Percentiles rank a stretch among this genome's conserved stretches.
Evolutionary conservation across 2,113 vertebrate species (phyloP).

Genomic region (Elephas maximus): DNA sequence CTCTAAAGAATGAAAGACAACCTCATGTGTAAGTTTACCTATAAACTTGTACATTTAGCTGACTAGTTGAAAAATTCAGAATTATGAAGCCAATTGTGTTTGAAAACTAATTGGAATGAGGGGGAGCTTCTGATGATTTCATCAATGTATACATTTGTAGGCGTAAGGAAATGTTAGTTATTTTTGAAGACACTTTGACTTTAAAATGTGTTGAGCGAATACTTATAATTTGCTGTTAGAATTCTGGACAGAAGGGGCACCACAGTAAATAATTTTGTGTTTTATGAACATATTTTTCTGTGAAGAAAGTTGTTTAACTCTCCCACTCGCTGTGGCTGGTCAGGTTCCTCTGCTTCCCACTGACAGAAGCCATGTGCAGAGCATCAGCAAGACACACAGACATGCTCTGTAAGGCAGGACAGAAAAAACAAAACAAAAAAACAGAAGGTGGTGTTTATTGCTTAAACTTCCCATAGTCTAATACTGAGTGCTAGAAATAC

Average conservation of each 20-base stretch:
- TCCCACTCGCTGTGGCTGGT: neutral
- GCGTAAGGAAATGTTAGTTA: neutral
- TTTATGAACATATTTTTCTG: slow-evolving; percentile 1
- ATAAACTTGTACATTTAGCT: neutral
- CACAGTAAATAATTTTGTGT: slow-evolving; percentile 43
- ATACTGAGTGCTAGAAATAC: slow-evolving; percentile 38
- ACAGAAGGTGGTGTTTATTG: neutral
- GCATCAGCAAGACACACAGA: neutral
- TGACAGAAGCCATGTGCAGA: neutral
- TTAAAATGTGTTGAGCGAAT: slow-evolving; percentile 35
- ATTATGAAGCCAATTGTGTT: neutral
- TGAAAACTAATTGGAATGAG: neutral
- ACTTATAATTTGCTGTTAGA: slow-evolving; percentile 35
- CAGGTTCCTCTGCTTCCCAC: neutral
- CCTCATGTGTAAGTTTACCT: neutral
- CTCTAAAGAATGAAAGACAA: neutral
- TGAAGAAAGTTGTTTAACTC: slow-evolving; percentile 17
- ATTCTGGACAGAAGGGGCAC: slow-evolving; percentile 18
- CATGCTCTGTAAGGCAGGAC: neutral
- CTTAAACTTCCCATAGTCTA: slow-evolving; percentile 12
- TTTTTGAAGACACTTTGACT: slow-evolving; percentile 34
- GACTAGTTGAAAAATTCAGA: slow-evolving; percentile 16
- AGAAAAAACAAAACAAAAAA: neutral
- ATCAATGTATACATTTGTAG: neutral
- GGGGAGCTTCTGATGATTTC: neutral